Evolutionary conservation across 1,140 invertebrate species (phyloP).

Genomic region (Nixonia krombeini): DNA sequence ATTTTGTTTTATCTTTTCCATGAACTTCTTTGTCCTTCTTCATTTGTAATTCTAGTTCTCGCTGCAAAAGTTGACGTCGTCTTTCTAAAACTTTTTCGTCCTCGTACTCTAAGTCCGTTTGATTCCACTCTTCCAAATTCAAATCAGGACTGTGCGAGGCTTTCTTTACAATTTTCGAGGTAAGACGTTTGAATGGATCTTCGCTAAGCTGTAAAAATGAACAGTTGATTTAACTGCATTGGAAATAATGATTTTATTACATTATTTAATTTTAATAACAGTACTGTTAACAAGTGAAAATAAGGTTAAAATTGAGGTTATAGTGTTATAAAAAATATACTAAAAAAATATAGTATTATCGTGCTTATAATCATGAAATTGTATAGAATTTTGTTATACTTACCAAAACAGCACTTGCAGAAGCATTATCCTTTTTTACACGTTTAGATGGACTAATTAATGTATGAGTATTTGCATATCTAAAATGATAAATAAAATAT

Average conservation of each 20-base stretch:
- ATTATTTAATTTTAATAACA: too few relatives aligned
- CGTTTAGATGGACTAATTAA: constrained; percentile 82
- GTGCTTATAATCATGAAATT: background rate
- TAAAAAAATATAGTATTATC: too few relatives aligned
- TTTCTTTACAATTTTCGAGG: constrained; percentile 77
- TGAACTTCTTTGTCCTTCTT: constrained; percentile 77
- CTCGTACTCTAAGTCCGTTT: constrained; percentile 84
- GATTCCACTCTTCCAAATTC: constrained; percentile 83
- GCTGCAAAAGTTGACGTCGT: constrained; percentile 81
- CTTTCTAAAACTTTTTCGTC: constrained; percentile 86
- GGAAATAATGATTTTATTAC: too few relatives aligned
- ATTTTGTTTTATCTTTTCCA: constrained; percentile 67
- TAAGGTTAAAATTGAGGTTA: background rate
- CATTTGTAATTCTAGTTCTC: constrained; percentile 84
- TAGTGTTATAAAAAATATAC: too few relatives aligned
- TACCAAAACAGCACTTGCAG: constrained; percentile 62
- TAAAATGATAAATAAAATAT: constrained; percentile 27
- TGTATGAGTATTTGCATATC: constrained; percentile 80
- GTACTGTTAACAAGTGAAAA: background rate
- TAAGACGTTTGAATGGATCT: constrained; percentile 77
- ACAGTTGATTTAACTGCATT: too few relatives aligned
- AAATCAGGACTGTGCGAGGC: constrained; percentile 76
- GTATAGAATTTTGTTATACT: constrained; percentile 28
- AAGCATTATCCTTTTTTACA: constrained; percentile 78
- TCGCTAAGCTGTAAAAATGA: constrained; percentile 72